Evolutionary conservation across 2,888 invertebrate species (phyloP), one percentile per base, ranked within the genome.

Genomic region (Heteropelma amictum): DNA sequence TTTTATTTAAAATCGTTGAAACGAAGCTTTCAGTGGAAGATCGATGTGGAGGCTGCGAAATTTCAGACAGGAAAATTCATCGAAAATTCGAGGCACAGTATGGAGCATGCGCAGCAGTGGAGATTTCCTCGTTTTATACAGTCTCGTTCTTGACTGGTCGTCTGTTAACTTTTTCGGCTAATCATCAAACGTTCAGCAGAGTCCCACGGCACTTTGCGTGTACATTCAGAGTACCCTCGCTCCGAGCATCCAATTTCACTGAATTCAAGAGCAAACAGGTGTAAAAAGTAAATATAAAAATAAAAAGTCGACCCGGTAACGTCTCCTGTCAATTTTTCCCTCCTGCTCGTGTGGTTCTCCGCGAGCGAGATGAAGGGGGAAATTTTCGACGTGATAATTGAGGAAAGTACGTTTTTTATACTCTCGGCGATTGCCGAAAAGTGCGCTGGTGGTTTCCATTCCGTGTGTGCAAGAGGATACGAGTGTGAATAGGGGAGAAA

Each of bases 161-260:
- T 28, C 53, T 54, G 54, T 79, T 77, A 77, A 77, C 76, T 76
- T 77, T 79, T 73, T 61, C 51, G n/a, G 33, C 63, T 60, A 26
- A 30, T 35, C 70, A 67, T 72, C 64, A 72, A 54, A 54, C 53
- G 64, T 47, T 54, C 56, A 51, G 42, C n/a, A 28, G 47, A 26
- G 30, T 58, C 47, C 1, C 23, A 58, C 21, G 35, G 35, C 10
- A 3, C 19, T 56, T 40, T 14, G 10, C n/a, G n/a, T n/a, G n/a
- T 8, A 42, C 30, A 42, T 7, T 28, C 19, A 28, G 33, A 56
- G 33, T 26, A 35, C 45, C 28, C 17, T 35, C n/a, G n/a, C 19
- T 38, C 21, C 49, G 1, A 40, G 26, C 56, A 23, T 51, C 49
- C 67, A 64, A 69, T 64, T 58, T 10, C 26, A 76, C 68, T 72